Percentiles rank a stretch among this genome's conserved stretches.
These are phyloP conservation scores for Stichopus chloronotus DNA, from an alignment of 35 echinoderm and acorn worm genomes.

Conservation along the genomic window DNA sequence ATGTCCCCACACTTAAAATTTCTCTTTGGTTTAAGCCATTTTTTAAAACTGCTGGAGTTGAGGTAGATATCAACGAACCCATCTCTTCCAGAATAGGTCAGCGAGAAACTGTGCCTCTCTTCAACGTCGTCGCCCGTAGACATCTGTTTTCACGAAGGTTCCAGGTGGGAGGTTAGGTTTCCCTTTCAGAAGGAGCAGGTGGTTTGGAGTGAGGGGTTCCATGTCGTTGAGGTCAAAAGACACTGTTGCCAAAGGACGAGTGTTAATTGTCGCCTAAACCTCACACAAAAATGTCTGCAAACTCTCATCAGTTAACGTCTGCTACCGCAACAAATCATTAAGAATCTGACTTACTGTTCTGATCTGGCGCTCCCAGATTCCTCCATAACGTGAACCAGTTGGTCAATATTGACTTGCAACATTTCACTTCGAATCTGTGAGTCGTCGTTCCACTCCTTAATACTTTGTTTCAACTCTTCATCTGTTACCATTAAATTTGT, in stretches of 20 bases:
- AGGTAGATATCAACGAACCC: conserved; percentile 67
- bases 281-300: conserved; percentile 25
- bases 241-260: neutral
- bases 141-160: conserved; percentile 42
- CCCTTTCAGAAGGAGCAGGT: conserved; percentile 63
- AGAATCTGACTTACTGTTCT: conserved; percentile 61
- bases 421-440: too few relatives aligned
- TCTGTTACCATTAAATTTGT: too few relatives aligned
- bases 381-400: too few relatives aligned
- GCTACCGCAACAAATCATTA: neutral
- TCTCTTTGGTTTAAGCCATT: neutral
- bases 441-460: too few relatives aligned
- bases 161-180: conserved; percentile 49
- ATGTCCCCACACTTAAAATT: neutral
- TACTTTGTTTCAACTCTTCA: too few relatives aligned
- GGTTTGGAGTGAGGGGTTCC: conserved; percentile 59
- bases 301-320: conserved; percentile 39
- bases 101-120: conserved; percentile 66
- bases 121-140: conserved; percentile 60
- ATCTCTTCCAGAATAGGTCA: conserved; percentile 68
- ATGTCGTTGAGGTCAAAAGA: neutral
- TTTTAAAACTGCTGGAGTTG: conserved; percentile 5
- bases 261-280: neutral
- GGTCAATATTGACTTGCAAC: too few relatives aligned
- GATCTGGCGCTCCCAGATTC: conserved; percentile 74